These are phyloP conservation scores for Sus scrofa DNA, from an alignment of 2,113 vertebrate genomes.

Conservation along the genomic window DNA sequence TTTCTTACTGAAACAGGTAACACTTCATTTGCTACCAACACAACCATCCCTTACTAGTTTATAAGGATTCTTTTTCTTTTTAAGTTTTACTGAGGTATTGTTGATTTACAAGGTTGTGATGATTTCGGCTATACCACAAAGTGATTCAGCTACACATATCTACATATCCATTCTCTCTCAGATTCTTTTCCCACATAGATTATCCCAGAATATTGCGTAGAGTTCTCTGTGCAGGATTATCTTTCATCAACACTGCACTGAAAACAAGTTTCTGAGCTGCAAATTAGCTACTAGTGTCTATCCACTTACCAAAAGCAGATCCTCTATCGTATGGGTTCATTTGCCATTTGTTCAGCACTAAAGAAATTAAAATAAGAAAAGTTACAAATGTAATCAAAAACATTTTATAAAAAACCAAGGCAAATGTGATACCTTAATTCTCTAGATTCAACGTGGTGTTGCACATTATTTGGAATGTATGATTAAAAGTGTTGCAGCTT, in stretches of 20 bases:
- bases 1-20: not conserved
- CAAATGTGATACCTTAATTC: not conserved
- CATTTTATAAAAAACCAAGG: not conserved
- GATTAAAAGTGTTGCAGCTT: not conserved
- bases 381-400: conserved; percentile 51
- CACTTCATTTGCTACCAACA: not conserved
- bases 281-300: conserved; percentile 8
- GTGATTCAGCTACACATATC: no score
- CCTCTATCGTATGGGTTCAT: conserved; percentile 99
- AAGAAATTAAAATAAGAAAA: conserved; percentile 64
- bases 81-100: no score
- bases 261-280: conserved; percentile 6
- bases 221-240: not conserved
- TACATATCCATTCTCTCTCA: no score
- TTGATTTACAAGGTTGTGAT: no score
- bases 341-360: conserved; percentile 99
- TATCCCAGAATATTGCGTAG: no score
- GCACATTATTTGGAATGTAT: not conserved
- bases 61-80: not conserved
- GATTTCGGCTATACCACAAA: no score
- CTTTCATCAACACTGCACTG: not conserved
- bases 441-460: not conserved
- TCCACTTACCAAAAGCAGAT: conserved; percentile 95
- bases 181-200: no score
- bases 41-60: not conserved